Percentiles rank a stretch among this genome's conserved stretches.
Evolutionary conservation across 2,888 invertebrate species (phyloP).

Genomic region (Stenichneumon culpator): DNA sequence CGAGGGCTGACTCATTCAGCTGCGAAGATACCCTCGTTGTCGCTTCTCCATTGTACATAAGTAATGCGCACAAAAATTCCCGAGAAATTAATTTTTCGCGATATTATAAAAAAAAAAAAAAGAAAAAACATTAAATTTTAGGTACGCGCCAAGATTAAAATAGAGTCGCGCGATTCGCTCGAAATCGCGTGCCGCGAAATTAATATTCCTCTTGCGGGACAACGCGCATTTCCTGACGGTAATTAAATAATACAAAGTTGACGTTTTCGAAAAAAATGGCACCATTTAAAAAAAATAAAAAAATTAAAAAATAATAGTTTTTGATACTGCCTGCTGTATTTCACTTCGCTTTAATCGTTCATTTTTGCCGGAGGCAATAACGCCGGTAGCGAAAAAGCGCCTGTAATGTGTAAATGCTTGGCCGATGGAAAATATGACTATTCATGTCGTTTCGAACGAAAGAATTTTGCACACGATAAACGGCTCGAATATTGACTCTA

Average conservation of each 20-base stretch:
- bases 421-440: neutral
- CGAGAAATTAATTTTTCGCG: neutral
- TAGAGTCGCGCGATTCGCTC: neutral
- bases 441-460: neutral
- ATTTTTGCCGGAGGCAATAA: too few relatives aligned
- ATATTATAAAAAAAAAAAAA: neutral
- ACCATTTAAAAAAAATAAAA: too few relatives aligned
- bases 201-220: too few relatives aligned
- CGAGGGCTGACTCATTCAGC: slow-evolving; percentile 39
- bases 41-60: neutral
- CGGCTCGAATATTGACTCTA: neutral
- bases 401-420: neutral
- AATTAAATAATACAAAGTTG: too few relatives aligned
- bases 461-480: neutral
- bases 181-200: too few relatives aligned
- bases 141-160: neutral
- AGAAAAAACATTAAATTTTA: neutral
- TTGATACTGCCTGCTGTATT: too few relatives aligned
- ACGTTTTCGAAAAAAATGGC: too few relatives aligned
- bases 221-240: too few relatives aligned
- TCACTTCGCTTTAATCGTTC: too few relatives aligned
- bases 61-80: neutral
- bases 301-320: too few relatives aligned
- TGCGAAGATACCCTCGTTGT: neutral
- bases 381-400: too few relatives aligned